These are phyloP conservation scores for Pteromalus puparum DNA, from an alignment of 1,140 invertebrate genomes.

Conservation along the genomic window DNA sequence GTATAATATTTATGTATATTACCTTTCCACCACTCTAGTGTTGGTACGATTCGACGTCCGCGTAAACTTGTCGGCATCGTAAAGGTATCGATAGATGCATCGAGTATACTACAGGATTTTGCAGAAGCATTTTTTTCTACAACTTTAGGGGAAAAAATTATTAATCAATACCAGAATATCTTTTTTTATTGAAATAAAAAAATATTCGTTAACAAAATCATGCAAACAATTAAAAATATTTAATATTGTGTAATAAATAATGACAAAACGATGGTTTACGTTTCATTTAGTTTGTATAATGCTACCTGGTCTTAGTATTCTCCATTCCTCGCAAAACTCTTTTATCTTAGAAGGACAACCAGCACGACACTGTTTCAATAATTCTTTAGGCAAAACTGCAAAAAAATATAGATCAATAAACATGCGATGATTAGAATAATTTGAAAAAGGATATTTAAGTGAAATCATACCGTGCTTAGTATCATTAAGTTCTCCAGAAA, in stretches of 20 bases:
- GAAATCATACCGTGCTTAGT: constrained; percentile 59
- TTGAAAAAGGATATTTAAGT: constrained; percentile 7
- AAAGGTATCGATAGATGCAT: not conserved
- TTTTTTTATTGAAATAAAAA: not conserved
- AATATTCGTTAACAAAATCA: not conserved
- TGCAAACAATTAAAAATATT: not conserved
- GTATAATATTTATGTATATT: not conserved
- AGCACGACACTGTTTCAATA: constrained; percentile 59
- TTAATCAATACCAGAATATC: not conserved
- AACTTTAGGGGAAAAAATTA: not conserved
- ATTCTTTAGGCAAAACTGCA: constrained; percentile 60
- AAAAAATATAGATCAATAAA: not conserved
- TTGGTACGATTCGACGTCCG: not conserved
- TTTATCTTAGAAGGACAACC: constrained; percentile 63
- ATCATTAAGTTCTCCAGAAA: constrained; percentile 60
- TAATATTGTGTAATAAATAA: not conserved
- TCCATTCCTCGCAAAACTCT: constrained; percentile 64
- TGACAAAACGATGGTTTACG: not conserved
- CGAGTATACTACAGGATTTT: not conserved
- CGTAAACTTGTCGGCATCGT: not conserved
- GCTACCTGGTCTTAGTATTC: constrained; percentile 40
- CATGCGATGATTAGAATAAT: not conserved
- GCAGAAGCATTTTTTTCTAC: not conserved
- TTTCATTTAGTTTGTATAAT: not conserved
- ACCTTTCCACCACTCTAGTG: not conserved